A percentile compares a stretch with the other conserved stretches of the same genome.
phyloP scores from a whole-genome alignment of 2,113 vertebrate species.

The Daphoenositta chrysoptera region DNA sequence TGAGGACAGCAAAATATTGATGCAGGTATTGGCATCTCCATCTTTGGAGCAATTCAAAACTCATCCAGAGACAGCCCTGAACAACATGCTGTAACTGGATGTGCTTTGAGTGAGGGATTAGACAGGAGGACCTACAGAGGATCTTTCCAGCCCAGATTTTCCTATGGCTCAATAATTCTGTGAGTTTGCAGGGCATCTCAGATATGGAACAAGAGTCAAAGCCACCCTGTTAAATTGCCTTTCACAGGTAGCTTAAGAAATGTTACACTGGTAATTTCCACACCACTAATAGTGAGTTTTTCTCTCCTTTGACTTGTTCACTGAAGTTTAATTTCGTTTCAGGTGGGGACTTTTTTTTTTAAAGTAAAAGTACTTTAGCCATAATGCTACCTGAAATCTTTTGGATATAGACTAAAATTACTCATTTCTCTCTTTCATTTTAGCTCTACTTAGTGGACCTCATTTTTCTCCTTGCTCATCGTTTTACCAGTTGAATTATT shows the following conservation, averaged over 20 bases:
- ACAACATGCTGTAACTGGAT: neutral
- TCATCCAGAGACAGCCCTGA: neutral
- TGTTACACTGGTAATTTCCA: neutral
- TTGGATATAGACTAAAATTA: neutral
- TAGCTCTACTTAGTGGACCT: neutral
- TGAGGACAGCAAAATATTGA: neutral
- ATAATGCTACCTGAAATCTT: neutral
- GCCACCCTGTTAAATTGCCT: neutral
- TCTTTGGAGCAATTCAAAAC: neutral
- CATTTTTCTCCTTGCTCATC: neutral
- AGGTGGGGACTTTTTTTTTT: neutral
- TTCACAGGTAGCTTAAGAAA: neutral
- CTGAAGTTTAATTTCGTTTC: neutral
- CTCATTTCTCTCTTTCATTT: neutral
- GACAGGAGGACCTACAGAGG: neutral
- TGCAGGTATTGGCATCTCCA: neutral
- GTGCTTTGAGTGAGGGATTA: neutral
- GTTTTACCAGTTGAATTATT: conserved; percentile 13
- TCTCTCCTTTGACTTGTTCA: neutral
- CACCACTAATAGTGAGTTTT: neutral
- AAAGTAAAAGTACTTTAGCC: neutral
- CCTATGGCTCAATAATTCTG: neutral
- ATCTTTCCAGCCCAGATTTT: neutral
- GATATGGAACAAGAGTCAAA: neutral
- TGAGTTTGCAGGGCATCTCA: neutral